These are phyloP conservation scores for Iphiclides podalirius DNA, from an alignment of 2,888 invertebrate genomes.

Conservation along the genomic window DNA sequence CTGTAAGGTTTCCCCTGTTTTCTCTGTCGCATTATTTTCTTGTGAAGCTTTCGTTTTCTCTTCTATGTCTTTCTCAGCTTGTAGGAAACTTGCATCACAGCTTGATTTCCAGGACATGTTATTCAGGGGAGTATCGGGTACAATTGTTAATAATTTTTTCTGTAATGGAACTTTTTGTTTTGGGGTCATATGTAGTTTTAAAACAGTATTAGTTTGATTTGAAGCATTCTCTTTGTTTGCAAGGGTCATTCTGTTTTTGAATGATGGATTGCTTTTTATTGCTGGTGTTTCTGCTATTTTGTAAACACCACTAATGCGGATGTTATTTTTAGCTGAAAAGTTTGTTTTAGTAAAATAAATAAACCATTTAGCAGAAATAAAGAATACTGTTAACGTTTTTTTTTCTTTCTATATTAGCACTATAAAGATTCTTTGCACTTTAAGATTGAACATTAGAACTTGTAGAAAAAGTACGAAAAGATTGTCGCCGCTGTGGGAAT, in stretches of 20 bases:
- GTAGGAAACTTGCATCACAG: slow-evolving; percentile 63
- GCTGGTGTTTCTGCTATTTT: slow-evolving; percentile 59
- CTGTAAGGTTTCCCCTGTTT: slow-evolving; percentile 53
- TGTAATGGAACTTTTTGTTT: slow-evolving; percentile 19
- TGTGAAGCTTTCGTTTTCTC: slow-evolving; percentile 40
- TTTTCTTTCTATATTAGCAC: too few species aligned
- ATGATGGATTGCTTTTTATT: slow-evolving; percentile 38
- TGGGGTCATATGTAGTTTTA: slow-evolving; percentile 30
- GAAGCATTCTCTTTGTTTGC: slow-evolving; percentile 57
- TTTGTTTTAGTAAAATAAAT: slow-evolving; percentile 26
- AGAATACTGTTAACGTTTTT: background rate
- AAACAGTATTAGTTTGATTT: slow-evolving; percentile 28
- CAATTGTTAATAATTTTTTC: slow-evolving; percentile 23
- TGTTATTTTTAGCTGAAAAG: slow-evolving; percentile 40
- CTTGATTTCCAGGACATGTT: slow-evolving; percentile 61
- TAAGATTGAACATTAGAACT: too few species aligned
- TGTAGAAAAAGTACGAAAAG: too few species aligned
- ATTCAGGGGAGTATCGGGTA: slow-evolving; percentile 51
- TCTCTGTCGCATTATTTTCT: slow-evolving; percentile 49
- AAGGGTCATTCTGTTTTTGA: slow-evolving; percentile 38
- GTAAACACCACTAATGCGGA: slow-evolving; percentile 62
- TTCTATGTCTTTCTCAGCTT: slow-evolving; percentile 56
- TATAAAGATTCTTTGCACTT: too few species aligned
- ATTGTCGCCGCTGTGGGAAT: too few species aligned
- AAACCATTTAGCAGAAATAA: slow-evolving; percentile 22